Evolutionary conservation across 2,113 vertebrate species (phyloP), one percentile per base, ranked within the genome.

Genomic region (Micromys minutus): DNA sequence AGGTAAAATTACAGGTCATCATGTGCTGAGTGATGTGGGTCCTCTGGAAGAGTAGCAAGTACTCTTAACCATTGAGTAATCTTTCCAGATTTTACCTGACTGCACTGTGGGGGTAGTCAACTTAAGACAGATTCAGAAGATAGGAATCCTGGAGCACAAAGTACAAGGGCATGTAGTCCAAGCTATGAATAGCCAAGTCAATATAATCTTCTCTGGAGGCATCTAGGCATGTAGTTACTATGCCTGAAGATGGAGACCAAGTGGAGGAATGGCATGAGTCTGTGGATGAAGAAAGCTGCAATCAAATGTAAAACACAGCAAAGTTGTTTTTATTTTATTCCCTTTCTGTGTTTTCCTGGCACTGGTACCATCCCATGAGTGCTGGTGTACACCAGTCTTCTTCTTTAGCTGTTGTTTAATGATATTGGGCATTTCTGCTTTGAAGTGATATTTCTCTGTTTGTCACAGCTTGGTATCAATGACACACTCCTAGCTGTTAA

Each of bases 401-500:
- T 91, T 84, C 69, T 52, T 90, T 47, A 87, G 91, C 39, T 92
- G 93, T 74, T 83, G 72, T 92, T 94, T 96, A 36, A 50, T 74
- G 45, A 59, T 86, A 24, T 77, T 97, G 95, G 96, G n/a, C 91
- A 79, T 95, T 96, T 92, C 72, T 91, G 95, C 81, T 95, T 95
- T 57, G 67, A 88, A 89, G 67, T 79, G 65, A n/a, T 95, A 63
- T 72, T 94, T 97, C 61, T 79, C 42, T 39, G 75, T 61, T 91
- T 91, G 83, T 84, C 87, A 93, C 80, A 83, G 83, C 89, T 92
- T 92, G 47, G 72, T 92, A 81, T 69, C 47, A 59, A 95, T 95
- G 81, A 81, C 65, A 95, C 55, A 7, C 36, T 95, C 31, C 63
- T 95, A 36, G 19, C 59, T 91, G 65, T 77, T 79, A 57, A 90